Evolutionary conservation across 2,888 invertebrate species (phyloP).

Genomic region (Pristionchus exspectatus): DNA sequence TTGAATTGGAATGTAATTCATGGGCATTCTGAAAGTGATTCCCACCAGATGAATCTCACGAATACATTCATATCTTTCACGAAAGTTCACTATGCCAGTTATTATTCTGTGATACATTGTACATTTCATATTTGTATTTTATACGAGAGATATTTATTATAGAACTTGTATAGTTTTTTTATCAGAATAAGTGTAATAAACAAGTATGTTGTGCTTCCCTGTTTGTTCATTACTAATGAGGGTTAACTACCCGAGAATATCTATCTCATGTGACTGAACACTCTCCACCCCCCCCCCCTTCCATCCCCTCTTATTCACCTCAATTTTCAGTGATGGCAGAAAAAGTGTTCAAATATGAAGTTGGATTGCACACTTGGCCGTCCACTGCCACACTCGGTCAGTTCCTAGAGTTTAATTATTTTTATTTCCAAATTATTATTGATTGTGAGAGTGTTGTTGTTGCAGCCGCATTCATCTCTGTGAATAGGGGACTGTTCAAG

Average conservation of each 20-base stretch:
- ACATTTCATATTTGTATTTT: conserved; percentile 7
- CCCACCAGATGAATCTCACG: background rate
- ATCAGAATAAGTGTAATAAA: background rate
- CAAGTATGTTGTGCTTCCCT: background rate
- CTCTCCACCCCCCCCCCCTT: background rate
- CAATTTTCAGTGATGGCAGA: conserved; percentile 2
- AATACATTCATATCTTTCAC: background rate
- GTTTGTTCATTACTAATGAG: background rate
- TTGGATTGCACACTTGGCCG: conserved; percentile 69
- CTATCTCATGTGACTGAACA: background rate
- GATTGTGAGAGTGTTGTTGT: background rate
- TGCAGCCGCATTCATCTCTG: conserved; percentile 41
- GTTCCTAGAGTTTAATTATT: background rate
- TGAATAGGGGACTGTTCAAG: conserved; percentile 50
- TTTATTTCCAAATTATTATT: background rate
- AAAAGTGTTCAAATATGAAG: conserved; percentile 35
- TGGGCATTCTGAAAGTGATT: conserved; percentile 59
- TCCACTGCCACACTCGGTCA: conserved; percentile 65
- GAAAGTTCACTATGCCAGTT: background rate
- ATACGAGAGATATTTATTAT: conserved; percentile 10
- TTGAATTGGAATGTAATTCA: conserved; percentile 64
- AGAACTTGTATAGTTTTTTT: background rate
- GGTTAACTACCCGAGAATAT: background rate
- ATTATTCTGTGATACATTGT: conserved; percentile 47
- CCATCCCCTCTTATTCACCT: background rate